Percentiles rank a stretch among this genome's conserved stretches.
These are phyloP conservation scores for Hylaeus volcanicus DNA, from an alignment of 1,140 invertebrate genomes.

Conservation along the genomic window DNA sequence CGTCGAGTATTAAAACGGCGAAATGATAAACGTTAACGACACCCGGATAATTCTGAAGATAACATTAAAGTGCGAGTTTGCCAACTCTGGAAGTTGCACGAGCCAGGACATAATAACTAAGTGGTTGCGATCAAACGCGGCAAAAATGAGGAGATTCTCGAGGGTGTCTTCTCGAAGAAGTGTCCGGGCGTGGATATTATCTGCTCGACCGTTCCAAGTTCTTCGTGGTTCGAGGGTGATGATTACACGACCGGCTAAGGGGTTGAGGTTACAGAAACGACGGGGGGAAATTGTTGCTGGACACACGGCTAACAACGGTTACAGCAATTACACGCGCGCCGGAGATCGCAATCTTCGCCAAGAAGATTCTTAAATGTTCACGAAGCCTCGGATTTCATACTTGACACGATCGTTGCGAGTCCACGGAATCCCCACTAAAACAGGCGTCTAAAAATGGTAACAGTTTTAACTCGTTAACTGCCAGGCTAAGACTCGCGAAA, in stretches of 20 bases:
- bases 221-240: conserved; percentile 3
- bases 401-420: not conserved
- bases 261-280: conserved; percentile 2
- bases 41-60: not conserved
- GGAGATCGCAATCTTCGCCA: conserved; percentile 26
- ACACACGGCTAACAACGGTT: conserved; percentile 12
- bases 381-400: not conserved
- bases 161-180: not conserved
- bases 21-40: not conserved
- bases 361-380: conserved; percentile 11
- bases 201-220: not conserved
- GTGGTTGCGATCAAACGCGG: not conserved
- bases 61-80: not conserved
- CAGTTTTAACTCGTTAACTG: too few species aligned
- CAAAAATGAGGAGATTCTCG: not conserved
- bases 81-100: not conserved
- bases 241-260: not conserved
- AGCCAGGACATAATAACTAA: not conserved
- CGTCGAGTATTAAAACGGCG: not conserved
- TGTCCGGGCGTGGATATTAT: conserved; percentile 21
- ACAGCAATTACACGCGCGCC: conserved; percentile 27
- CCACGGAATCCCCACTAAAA: not conserved
- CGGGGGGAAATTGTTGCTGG: not conserved
- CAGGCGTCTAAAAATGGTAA: too few species aligned
- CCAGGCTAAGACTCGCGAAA: too few species aligned